Evolutionary conservation across 2,797 vertebrate genomes (phyloP).

Genomic region (Syndactyla subalaris): DNA sequence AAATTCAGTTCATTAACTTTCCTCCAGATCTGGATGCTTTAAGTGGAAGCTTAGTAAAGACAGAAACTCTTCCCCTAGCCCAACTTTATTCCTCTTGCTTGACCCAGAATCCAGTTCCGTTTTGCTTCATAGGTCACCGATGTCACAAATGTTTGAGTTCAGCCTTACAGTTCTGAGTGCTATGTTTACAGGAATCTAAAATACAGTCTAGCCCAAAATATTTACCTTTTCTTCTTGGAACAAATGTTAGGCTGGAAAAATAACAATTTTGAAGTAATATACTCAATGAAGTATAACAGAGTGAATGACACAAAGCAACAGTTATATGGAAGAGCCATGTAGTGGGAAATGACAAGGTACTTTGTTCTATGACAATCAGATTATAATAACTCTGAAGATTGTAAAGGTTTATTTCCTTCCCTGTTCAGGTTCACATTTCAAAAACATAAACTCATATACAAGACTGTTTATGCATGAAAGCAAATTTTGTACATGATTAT

Average conservation of each 20-base stretch:
- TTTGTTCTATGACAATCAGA: constrained; percentile 39
- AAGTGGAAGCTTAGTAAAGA: not conserved
- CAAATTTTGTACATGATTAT: constrained; percentile 37
- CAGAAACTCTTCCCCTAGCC: not conserved
- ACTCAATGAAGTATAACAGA: constrained; percentile 11
- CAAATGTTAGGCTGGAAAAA: constrained; percentile 18
- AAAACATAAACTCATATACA: constrained; percentile 27
- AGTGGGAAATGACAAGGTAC: constrained; percentile 12
- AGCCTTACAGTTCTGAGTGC: not conserved
- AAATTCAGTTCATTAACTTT: constrained; percentile 3
- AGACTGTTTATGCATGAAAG: constrained; percentile 43
- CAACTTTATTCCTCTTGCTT: not conserved
- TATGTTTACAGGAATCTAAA: constrained; percentile 4
- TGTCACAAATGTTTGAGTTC: not conserved
- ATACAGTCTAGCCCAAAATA: not conserved
- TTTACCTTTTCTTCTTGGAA: constrained; percentile 21
- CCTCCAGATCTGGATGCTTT: constrained; percentile 7
- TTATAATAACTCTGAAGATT: constrained; percentile 29
- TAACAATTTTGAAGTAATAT: constrained; percentile 9
- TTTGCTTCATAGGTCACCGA: not conserved
- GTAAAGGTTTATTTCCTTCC: not conserved
- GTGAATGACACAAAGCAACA: constrained; percentile 6
- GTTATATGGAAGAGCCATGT: not conserved
- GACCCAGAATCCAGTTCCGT: not conserved
- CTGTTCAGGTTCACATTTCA: constrained; percentile 39